Evolutionary conservation across 2,113 vertebrate genomes (phyloP).

Genomic region (Empidonax alnorum): DNA sequence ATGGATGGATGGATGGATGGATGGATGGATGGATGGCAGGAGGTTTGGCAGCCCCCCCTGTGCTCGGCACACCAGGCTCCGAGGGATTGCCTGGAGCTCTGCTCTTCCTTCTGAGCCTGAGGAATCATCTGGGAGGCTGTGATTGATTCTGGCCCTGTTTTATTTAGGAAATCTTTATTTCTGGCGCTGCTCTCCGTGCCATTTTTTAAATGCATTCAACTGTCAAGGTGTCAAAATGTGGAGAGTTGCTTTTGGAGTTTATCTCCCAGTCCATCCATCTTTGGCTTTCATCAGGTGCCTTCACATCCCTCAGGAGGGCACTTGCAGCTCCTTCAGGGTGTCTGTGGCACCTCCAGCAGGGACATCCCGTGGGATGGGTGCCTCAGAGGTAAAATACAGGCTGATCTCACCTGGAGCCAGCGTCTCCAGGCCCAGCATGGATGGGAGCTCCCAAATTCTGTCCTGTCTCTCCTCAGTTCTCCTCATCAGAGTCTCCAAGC

Average conservation of each 20-base stretch:
- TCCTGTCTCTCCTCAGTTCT: background rate
- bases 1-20: too few relatives aligned
- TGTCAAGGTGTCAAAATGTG: conserved; percentile 50
- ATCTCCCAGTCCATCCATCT: conserved; percentile 20
- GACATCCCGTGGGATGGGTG: fast-evolving
- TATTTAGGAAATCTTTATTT: conserved; percentile 24
- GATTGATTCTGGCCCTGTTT: background rate
- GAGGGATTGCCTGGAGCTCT: background rate
- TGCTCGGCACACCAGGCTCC: fast-evolving
- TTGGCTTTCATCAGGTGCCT: background rate
- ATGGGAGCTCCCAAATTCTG: background rate
- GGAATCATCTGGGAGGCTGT: background rate
- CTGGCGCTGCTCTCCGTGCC: background rate
- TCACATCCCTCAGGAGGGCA: background rate
- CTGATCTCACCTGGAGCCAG: background rate
- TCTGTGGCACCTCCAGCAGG: background rate
- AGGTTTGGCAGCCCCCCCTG: background rate
- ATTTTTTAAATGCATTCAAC: background rate
- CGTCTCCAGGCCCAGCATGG: background rate
- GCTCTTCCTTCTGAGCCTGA: background rate
- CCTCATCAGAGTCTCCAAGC: background rate
- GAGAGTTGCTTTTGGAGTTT: conserved; percentile 27
- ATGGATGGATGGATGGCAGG: background rate
- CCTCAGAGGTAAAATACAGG: background rate
- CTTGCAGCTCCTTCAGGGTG: background rate